Evolutionary conservation across 53 echinoderm and acorn worm species (phyloP), one percentile per base, ranked within the genome.

Genomic region (Luidia sarsii): DNA sequence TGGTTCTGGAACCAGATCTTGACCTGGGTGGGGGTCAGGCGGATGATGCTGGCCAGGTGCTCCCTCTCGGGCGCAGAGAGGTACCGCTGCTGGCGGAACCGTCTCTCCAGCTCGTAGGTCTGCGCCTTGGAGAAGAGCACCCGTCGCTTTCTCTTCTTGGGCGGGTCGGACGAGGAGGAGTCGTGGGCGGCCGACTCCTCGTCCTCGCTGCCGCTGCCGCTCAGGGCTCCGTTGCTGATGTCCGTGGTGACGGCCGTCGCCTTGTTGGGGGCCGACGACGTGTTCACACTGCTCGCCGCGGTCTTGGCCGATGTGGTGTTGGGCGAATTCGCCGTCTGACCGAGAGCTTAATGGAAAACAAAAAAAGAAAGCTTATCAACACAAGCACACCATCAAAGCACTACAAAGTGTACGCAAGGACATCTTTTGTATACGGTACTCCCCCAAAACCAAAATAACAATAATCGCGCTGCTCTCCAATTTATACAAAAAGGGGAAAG

Each of bases 1-100:
- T 99, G 99, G 80, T 99, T 99, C 84, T 99, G 99, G 82, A 99
- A 99, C 99, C 99, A 99, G 60, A 99, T 99, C 65, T 99, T 99
- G 37, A 99, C 99, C 71, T 99, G 99, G 1, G 99, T 99, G 18
- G 99, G 99, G 24, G 93, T 87, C 52, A 99, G 80, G 18, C 99
- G 89, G 62, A 99, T 99, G 71, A 99, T 99, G 24, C 99, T 99
- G 0, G 99, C 99, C 29, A 99, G 85, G 53, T 99, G 99, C 80
- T 99, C 99, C 52, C 99, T 83, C 79, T 99, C 99, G 1, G 99
- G 99, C n/a, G 99, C 99, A 3, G 93, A 93, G 0, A 99, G 85
- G 68, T 99, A 99, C 50, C 99, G 53, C 85, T 99, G 99, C 74
- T 99, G 99, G 35, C 99, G 87, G 64, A 99, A 99, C 27, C 99